Base-by-base conservation (phyloP, 2,113 vertebrate genomes). In the Platichthys stellatus region DNA sequence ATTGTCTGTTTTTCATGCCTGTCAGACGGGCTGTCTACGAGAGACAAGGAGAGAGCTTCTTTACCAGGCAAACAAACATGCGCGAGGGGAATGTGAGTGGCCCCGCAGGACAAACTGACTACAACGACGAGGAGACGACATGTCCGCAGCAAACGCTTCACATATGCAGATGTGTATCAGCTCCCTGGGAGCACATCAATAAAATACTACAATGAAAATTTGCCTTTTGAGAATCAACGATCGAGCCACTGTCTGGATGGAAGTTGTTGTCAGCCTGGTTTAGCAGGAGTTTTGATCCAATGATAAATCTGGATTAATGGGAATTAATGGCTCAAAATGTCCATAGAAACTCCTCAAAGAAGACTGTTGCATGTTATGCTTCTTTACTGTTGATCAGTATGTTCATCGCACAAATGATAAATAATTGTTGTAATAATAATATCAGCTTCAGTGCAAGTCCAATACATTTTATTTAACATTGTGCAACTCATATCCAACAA, bases 31-130 rank as follows among this genome's bases (percentile, higher is more conserved):
- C 28, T 31, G 20, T 24, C 43, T 24, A 0, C 49, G 24, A 17
- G 13, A 20, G 10, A 62, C 24, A 59, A 28, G 26, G 31, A 62
- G 77, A 83, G 26, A 66, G 23, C 11, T 20, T 5, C 23, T 63
- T 35, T 65, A 24, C 53, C 62, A 40, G 53, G 26, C 43, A 78
- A 77, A 72, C 43, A 78, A 70, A 72, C 53, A 64, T 1, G 18
- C 53, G 49, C 21, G 35, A 8, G 49, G 35, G 53, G 28, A 72
- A 60, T 13, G 21, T 43, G 56, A 65, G 13, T 17, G 26, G 12
- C 24, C 63, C 20, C 0, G n/a, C 5, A 24, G 28, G 63, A 31
- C 45, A 24, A 66, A 49, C 26, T 4, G 40, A 63, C 47, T 12
- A 53, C 28, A 21, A 5, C 10, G 57, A 9, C 2, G 13, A 23